Base-by-base conservation (phyloP, 2,113 vertebrate genomes). In the Poeciliopsis occidentalis region DNA sequence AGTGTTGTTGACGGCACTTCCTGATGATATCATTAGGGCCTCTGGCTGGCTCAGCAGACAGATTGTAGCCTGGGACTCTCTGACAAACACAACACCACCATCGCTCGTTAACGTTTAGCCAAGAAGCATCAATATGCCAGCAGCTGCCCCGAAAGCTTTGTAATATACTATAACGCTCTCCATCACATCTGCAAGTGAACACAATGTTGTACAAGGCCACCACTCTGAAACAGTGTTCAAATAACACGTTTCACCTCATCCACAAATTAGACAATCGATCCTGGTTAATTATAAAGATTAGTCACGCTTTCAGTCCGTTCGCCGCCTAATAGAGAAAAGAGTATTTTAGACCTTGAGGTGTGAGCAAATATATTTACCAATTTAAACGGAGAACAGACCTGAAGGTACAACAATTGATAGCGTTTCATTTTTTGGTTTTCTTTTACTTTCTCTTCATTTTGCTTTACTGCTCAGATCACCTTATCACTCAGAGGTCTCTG, bases 11-110 rank as follows among this genome's bases (percentile, higher is more conserved):
- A 89, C 85, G 85, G 84, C 82, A 80, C 80, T 86, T 91, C 85
- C 83, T 94, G 89, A 93, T 93, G 90, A 90, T 89, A 93, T 92
- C 91, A 93, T 93, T 93, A 93, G 85, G 76, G 89, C 78, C 85
- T 82, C 85, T 88, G 87, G 88, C 84, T 88, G 87, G 85, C 89
- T 90, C 83, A 80, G 91, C 87, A 89, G 91, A 93, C 92, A 92
- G 92, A 94, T 91, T 91, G 92, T 90, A 84, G 80, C 73, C 82
- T 70, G 61, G 70, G 85, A 78, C 78, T 84, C 88, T 60, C 88
- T 90, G 92, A 91, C 90, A 92, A 92, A 92, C 92, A 89, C 78
- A 82, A 89, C 78, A 82, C 83, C 86, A 76, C 85, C 78, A 51
- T 54, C 29, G 80, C 88, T 92, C 84, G 84, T 92, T 91, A 92